Evolutionary conservation across 2,797 vertebrate species (phyloP), one percentile per base, ranked within the genome.

Genomic region (Hippocampus kuda): DNA sequence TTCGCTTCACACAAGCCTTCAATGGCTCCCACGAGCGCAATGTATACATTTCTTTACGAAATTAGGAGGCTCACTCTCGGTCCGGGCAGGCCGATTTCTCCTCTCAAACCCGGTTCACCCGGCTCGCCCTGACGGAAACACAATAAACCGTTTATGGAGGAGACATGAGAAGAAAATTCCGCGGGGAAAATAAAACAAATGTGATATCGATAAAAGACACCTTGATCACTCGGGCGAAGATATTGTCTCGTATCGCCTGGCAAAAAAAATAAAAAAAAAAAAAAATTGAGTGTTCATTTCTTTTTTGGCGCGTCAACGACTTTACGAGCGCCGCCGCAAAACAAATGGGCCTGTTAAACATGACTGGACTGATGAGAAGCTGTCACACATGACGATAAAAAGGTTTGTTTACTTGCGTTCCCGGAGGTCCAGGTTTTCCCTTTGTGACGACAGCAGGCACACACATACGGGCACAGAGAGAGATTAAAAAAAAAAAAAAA

Each of bases 341-440:
- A 59, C 12, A 11, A 81, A 62, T 22, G n/a, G 27, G 15, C 72
- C 42, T 68, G 66, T 75, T 71, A 80, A 72, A 83, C 80, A 78
- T 71, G 78, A 62, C 56, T 78, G 70, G 79, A 67, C 75, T 73
- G 67, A 79, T 59, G 62, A 71, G 41, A 65, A 71, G 73, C 71
- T 77, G 76, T 76, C 26, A 72, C 44, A 73, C 46, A 70, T 49
- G 18, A 76, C 49, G 62, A 84, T 57, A 66, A 71, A 38, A 65
- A 81, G 66, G 41, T 67, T 77, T 86, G 80, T 88, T 88, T 85
- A 93, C 91, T 75, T 90, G 89, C 70, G 84, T 78, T 76, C 92
- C 93, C 3, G 93, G 91, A 72, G 89, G 88, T 65, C 94, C 93
- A 62, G 92, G 93, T 67, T 86, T 88, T 71, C 93, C 93, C 94